These are phyloP conservation scores for Tylochromis polylepis DNA, from an alignment of 2,113 vertebrate species.

Conservation along the genomic window DNA sequence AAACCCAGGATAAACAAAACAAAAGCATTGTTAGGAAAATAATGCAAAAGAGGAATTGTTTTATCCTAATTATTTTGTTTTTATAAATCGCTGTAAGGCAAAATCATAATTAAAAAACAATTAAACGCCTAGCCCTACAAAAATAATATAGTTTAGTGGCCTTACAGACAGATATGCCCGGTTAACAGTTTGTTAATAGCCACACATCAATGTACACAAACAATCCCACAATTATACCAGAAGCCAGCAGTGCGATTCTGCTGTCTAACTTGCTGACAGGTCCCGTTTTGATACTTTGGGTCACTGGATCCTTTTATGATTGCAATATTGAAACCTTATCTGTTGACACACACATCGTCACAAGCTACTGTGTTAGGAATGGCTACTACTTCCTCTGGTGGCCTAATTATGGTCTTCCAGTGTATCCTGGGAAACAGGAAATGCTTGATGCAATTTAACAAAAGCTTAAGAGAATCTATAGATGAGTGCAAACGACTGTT, in stretches of 20 bases:
- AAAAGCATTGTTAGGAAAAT: background rate
- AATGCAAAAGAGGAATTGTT: background rate
- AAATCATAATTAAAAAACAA: background rate
- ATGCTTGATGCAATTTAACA: background rate
- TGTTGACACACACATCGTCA: accelerated
- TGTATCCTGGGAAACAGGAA: background rate
- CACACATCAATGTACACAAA: background rate
- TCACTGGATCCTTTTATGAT: background rate
- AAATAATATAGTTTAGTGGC: background rate
- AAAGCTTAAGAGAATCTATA: background rate
- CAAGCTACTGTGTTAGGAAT: background rate
- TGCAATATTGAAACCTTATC: background rate
- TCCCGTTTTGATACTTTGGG: background rate
- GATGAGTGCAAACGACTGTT: background rate
- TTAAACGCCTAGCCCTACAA: background rate
- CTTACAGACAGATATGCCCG: background rate
- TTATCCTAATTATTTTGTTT: background rate
- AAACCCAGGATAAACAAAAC: background rate
- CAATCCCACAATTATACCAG: background rate
- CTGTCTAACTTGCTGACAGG: background rate
- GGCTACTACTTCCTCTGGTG: background rate
- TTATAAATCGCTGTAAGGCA: background rate
- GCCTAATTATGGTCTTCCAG: background rate
- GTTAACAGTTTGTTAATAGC: too few species aligned
- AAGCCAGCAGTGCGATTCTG: background rate